Evolutionary conservation across 2,888 invertebrate species (phyloP), one percentile per base, ranked within the genome.

Genomic region (Meteorus colon): DNA sequence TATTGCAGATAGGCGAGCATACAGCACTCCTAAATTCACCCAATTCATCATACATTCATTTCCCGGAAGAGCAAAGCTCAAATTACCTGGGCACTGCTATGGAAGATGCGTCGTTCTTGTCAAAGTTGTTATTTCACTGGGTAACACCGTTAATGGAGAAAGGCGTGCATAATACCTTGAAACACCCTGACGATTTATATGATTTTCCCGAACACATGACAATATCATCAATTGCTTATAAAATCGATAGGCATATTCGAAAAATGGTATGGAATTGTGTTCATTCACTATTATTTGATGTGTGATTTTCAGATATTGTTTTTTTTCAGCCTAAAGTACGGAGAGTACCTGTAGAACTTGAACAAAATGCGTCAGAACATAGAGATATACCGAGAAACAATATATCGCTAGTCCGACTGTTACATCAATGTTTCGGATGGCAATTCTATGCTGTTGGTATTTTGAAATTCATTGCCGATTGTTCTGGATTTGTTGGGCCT

Each of bases 401-500:
- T 70, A 88, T 90, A 5, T 92, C 94, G 0, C 86, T 96, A 12
- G 87, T 96, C 0, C 91, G 92, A 83, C 94, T 95, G 0, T 89
- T 97, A 63, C 95, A 96, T 87, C 91, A 91, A 76, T 94, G 94
- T 83, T 97, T 96, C 87, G 96, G 96, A 62, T 86, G 93, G 73
- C 94, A 96, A 86, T 97, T 97, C 90, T 97, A 97, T 86, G 92
- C 93, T 60, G 93, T 98, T 83, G 98, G 97, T 45, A 85, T 96
- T 74, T 89, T 97, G 14, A 96, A 96, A 89, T 92, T 99, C 62
- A 86, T 95, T 5, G 94, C 96, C 0, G 98, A 99, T 87, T 92
- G 93, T 84, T 91, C 95, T 2, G 95, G 95, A 1, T 99, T 99
- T 90, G 95, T 95, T 27, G 97, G 97, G 0, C 99, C 99, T 0